phyloP scores from a whole-genome alignment of 2,797 vertebrate species.

The Platyrinchus mystaceus region DNA sequence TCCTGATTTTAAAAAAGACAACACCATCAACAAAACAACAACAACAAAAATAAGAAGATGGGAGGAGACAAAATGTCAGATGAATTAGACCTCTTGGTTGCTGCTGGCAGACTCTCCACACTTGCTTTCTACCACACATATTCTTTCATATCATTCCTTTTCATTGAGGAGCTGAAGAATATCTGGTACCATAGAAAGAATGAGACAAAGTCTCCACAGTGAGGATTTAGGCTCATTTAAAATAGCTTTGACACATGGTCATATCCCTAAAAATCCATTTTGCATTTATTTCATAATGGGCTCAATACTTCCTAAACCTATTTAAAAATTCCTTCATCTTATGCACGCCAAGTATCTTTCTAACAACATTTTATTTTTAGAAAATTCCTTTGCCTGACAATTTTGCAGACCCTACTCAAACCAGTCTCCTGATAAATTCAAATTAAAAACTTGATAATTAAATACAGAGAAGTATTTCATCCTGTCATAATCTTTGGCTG shows the following conservation, averaged over 20 bases:
- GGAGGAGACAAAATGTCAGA: background rate
- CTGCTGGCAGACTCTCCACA: background rate
- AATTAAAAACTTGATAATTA: slow-evolving; percentile 64
- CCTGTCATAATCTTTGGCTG: background rate
- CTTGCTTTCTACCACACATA: background rate
- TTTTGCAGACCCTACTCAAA: slow-evolving; percentile 59
- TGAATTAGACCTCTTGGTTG: background rate
- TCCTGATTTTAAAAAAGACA: background rate
- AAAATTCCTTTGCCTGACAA: slow-evolving; percentile 53
- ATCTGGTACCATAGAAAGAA: background rate
- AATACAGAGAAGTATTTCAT: slow-evolving; percentile 45
- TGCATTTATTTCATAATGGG: background rate
- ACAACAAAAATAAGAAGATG: background rate
- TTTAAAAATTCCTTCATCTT: slow-evolving; percentile 9
- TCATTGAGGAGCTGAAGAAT: background rate
- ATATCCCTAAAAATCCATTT: background rate
- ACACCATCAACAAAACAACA: background rate
- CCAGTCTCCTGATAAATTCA: slow-evolving; percentile 45
- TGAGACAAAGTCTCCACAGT: background rate
- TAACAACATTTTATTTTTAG: slow-evolving; percentile 66
- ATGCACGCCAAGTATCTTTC: background rate
- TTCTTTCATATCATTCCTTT: background rate
- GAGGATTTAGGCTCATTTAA: background rate
- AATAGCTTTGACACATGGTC: background rate
- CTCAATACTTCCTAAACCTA: background rate